Evolutionary conservation across 2,113 vertebrate species (phyloP).

Genomic region (Globicephala melas): DNA sequence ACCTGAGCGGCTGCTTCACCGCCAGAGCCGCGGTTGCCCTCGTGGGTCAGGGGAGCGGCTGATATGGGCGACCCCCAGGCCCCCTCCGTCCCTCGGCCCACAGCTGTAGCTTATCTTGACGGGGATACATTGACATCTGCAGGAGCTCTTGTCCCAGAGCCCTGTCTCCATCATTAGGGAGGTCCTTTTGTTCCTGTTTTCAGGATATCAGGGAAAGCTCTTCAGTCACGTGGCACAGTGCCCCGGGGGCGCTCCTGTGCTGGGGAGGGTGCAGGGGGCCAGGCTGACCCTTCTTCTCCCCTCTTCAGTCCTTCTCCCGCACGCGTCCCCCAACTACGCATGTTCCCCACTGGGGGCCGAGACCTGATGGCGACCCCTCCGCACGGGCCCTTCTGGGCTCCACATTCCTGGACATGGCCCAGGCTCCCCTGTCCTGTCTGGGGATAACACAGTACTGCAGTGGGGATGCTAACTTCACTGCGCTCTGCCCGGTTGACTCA

Average conservation of each 20-base stretch:
- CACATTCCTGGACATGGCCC: rapidly evolving
- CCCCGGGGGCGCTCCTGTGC: neutral
- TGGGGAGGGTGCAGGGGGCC: rapidly evolving
- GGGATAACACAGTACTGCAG: rapidly evolving
- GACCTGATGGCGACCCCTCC: rapidly evolving
- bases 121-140: neutral
- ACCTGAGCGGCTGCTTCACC: rapidly evolving
- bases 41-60: rapidly evolving
- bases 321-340: rapidly evolving
- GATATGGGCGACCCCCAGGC: rapidly evolving
- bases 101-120: neutral
- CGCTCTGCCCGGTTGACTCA: neutral
- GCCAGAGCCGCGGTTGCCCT: rapidly evolving
- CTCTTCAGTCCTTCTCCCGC: rapidly evolving
- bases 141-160: rapidly evolving
- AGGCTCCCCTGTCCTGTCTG: too few species aligned
- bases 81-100: rapidly evolving
- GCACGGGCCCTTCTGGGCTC: neutral
- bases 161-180: neutral
- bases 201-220: neutral
- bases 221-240: neutral
- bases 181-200: neutral
- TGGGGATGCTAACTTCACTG: rapidly evolving
- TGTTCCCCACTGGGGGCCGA: rapidly evolving
- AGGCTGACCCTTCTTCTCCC: rapidly evolving